Percentiles rank a stretch among this genome's conserved stretches.
phyloP scores from a whole-genome alignment of 2,888 invertebrate species.

The Pilophorus perplexus region DNA sequence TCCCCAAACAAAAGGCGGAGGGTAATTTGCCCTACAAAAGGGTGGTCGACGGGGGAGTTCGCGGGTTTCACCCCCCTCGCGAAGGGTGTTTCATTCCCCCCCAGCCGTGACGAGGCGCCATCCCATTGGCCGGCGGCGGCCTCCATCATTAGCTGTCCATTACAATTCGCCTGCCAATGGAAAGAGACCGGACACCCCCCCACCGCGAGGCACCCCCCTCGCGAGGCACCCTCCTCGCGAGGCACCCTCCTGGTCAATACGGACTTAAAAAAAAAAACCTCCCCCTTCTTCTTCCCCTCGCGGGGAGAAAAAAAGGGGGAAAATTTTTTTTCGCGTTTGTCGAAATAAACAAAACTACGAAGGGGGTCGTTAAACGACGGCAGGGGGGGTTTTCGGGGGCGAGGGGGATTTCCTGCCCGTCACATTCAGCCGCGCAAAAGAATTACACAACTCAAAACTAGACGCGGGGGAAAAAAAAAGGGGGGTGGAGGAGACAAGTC shows the following conservation, averaged over 20 bases:
- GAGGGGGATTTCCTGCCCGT: conserved; percentile 7
- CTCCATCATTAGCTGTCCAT: conserved; percentile 45
- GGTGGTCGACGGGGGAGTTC: conserved; percentile 3
- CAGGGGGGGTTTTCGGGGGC: conserved; percentile 9
- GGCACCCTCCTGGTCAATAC: conserved; percentile 31
- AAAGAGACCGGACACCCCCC: conserved; percentile 16
- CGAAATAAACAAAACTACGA: conserved; percentile 36
- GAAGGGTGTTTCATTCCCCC: not conserved
- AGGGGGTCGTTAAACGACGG: conserved; percentile 17
- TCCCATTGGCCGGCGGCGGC: conserved; percentile 40
- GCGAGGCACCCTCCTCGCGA: not conserved
- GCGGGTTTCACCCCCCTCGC: conserved; percentile 5
- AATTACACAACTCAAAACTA: conserved; percentile 8
- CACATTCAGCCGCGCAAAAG: conserved; percentile 32
- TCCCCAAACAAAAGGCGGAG: conserved; percentile 7
- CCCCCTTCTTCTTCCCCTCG: not conserved
- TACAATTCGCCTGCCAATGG: conserved; percentile 43
- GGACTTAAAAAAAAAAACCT: conserved; percentile 12
- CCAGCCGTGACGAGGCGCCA: conserved; percentile 35
- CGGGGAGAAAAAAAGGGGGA: conserved; percentile 5
- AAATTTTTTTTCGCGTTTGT: not conserved
- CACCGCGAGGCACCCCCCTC: too few relatives aligned
- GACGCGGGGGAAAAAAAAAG: not conserved
- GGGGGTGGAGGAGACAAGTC: not conserved
- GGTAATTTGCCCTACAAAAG: conserved; percentile 33